Conservation (phyloP, 2,888 invertebrate genomes). For the Cheilosia vulpina region DNA sequence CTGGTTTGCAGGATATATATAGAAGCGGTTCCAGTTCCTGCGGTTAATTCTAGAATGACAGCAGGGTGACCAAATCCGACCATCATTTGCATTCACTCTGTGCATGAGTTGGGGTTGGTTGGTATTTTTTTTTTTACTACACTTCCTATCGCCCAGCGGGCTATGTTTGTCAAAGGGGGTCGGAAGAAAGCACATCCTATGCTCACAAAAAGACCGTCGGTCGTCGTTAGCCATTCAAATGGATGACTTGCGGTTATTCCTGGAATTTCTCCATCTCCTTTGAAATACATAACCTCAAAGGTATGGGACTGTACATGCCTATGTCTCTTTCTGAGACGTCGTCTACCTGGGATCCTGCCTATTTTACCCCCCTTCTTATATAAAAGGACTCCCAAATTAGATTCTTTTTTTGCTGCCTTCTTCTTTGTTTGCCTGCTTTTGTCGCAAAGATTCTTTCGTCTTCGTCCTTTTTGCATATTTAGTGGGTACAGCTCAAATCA, state of each 20-base stretch:
- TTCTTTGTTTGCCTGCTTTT: conserved; percentile 20
- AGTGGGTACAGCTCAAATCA: conserved; percentile 30
- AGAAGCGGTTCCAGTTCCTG: conserved; percentile 22
- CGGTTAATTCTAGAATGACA: conserved; percentile 50
- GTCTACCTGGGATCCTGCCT: conserved; percentile 14
- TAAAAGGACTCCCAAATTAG: conserved; percentile 63
- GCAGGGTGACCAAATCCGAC: conserved; percentile 67
- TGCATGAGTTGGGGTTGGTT: background rate
- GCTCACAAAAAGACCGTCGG: conserved; percentile 30
- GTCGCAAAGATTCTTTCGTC: background rate
- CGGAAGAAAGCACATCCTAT: conserved; percentile 49
- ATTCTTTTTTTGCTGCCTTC: conserved; percentile 51
- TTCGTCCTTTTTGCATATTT: conserved; percentile 3
- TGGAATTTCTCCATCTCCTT: conserved; percentile 45
- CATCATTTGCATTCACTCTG: conserved; percentile 62
- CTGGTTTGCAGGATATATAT: conserved; percentile 62
- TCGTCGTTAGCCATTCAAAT: conserved; percentile 59
- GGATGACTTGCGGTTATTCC: conserved; percentile 71
- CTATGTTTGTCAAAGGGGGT: conserved; percentile 51
- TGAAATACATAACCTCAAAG: conserved; percentile 47
- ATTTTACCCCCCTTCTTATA: conserved; percentile 42
- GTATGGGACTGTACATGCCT: conserved; percentile 4
- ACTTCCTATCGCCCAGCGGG: background rate
- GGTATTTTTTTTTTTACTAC: conserved; percentile 1
- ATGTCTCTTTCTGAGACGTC: conserved; percentile 11